Percentiles rank a stretch among this genome's conserved stretches.
Conservation (phyloP, 2,113 vertebrate species). For the Lepidiolamprologus cunningtoni region DNA sequence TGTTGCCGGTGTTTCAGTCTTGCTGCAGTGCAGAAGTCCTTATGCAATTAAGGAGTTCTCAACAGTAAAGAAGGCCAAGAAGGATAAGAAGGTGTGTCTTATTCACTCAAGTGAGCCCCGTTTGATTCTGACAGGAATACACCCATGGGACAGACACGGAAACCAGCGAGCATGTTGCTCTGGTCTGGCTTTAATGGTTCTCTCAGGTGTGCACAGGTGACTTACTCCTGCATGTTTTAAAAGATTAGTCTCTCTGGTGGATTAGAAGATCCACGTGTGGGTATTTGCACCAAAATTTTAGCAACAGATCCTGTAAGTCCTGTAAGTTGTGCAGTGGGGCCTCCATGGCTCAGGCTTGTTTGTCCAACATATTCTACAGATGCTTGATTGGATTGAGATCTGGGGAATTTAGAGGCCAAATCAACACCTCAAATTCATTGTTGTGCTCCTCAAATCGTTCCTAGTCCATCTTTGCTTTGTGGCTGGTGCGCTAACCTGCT, state of each 20-base stretch:
- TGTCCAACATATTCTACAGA: neutral
- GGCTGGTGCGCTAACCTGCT: neutral
- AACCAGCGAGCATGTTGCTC: neutral
- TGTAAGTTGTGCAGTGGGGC: neutral
- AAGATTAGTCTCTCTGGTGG: neutral
- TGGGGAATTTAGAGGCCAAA: neutral
- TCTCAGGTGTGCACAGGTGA: neutral
- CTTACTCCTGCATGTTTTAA: neutral
- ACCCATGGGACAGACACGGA: neutral
- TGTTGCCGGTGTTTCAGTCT: neutral
- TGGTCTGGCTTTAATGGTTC: neutral
- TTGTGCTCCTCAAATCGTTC: neutral
- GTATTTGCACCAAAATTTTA: neutral
- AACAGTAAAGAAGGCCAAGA: neutral
- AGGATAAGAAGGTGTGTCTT: neutral
- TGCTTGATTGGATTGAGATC: neutral
- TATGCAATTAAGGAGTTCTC: neutral
- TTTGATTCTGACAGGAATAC: neutral
- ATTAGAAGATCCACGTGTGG: neutral
- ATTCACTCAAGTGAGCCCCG: neutral
- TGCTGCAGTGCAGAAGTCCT: neutral
- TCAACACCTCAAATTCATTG: neutral
- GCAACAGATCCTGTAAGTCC: neutral
- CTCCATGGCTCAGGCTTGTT: neutral
- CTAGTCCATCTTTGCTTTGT: neutral